Evolutionary conservation across 2,797 vertebrate genomes (phyloP), one percentile per base, ranked within the genome.

Genomic region (Erethizon dorsatum): DNA sequence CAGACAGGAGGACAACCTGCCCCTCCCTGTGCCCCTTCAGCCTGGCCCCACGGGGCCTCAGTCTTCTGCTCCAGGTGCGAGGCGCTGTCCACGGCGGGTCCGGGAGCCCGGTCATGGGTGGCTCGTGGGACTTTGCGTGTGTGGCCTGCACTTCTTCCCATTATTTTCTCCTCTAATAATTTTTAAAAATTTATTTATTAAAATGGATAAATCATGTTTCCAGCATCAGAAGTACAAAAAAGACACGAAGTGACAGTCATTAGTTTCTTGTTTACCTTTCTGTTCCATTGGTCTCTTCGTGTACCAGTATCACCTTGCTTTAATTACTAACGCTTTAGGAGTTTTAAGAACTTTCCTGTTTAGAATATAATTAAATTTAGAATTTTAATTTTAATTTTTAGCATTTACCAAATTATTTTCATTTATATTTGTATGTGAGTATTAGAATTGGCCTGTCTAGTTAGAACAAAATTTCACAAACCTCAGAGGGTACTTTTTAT

Each of bases 261-360:
- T 90, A 84, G 77, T 45, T 86, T 52, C 50, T 37, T 91, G 17
- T 54, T 91, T 84, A 57, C 7, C 14, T 33, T 92, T 75, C 14
- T 26, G 26, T 90, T 90, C 12, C 41, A 82, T 73, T 80, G 63
- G 11, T 79, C 8, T 85, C 56, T 50, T 57, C 12, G 52, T 67
- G 41, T n/a, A 54, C 67, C 20, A 61, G n/a, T 61, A 47, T 2
- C 28, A 86, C 20, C 14, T 18, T 80, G 14, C 54, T 92, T 54
- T 67, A 92, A 80, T 77, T 86, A 33, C 57, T 94, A 56, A 91
- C 26, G 33, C 18, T 78, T 96, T 37, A 56, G 45, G 47, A 52
- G 20, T 52, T 52, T 52, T 52, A 52, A 50, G 75, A 52, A 52
- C 3, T 18, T 78, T 18, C 31, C 47, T 33, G 13, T 78, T 78